Evolutionary conservation across 2,888 invertebrate species (phyloP), one percentile per base, ranked within the genome.

Genomic region (Thyatira batis): DNA sequence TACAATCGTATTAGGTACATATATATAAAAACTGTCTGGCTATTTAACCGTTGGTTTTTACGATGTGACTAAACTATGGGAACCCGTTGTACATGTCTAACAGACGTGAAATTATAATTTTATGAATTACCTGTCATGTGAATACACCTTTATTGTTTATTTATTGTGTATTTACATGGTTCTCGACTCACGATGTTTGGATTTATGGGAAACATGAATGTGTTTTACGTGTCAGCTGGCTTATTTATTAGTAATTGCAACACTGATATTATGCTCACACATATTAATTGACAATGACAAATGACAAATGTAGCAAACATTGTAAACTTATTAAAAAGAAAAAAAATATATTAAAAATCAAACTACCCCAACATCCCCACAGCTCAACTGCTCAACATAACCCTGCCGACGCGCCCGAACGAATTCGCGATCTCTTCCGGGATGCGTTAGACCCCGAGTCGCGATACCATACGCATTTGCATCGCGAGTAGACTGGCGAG

Each of bases 391-490:
- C n/a, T n/a, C n/a, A n/a, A 30, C 30, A 30, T 30, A 33, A 33
- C 33, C 39, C 39, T 39, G 8, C 17, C 17, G 17, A 39, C 1
- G 39, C 39, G 13, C 54, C 57, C 33, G 23, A 53, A n/a, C 20
- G 53, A 55, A 55, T 55, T 43, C 39, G 17, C 39, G 39, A 17
- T 17, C 13, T 39, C 39, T 39, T 39, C 39, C 39, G 39, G 39
- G 33, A 17, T 39, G 39, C 39, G 39, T 39, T 39, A 39, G 39
- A 39, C 39, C 39, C 13, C 17, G 39, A 39, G 39, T 23, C 23
- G 50, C 52, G 58, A 46, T 53, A 58, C 57, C 57, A 61, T 55
- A 39, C 55, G 64, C 65, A 69, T 74, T 73, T 63, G 71, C 73
- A 74, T 67, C 62, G 58, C 50, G 51, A 50, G 51, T 50, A 67